phyloP scores from a whole-genome alignment of 1,140 invertebrate genomes.

The Papilio polytes region DNA sequence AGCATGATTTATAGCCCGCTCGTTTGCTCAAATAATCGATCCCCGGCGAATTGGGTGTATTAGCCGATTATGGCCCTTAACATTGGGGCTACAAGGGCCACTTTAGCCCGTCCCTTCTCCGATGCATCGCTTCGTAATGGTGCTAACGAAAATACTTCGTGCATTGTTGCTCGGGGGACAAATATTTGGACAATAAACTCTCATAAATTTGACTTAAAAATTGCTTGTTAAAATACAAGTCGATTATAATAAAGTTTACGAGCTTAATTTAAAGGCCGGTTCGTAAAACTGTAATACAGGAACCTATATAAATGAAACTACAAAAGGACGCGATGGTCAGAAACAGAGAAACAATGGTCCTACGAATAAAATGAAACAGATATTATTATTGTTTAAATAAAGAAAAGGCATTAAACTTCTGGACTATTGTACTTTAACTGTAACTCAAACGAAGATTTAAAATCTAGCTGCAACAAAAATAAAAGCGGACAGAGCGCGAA shows the following conservation, averaged over 20 bases:
- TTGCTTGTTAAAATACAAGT: constrained; percentile 22
- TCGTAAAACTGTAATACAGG: neutral
- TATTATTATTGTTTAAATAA: neutral
- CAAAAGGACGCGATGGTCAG: neutral
- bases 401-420: neutral
- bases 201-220: constrained; percentile 53
- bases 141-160: constrained; percentile 63
- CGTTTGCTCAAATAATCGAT: constrained; percentile 81
- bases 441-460: neutral
- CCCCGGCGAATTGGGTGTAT: constrained; percentile 47
- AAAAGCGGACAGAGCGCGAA: neutral
- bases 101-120: constrained; percentile 41
- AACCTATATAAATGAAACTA: neutral
- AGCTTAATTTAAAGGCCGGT: neutral
- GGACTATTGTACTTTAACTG: constrained; percentile 31
- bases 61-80: constrained; percentile 49
- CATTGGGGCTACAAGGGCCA: constrained; percentile 33
- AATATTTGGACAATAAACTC: constrained; percentile 67
- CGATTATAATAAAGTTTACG: constrained; percentile 24
- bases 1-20: constrained; percentile 76
- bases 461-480: neutral
- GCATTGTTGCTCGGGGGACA: constrained; percentile 55
- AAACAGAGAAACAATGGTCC: neutral
- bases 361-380: neutral
- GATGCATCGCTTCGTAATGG: constrained; percentile 67